Evolutionary conservation across 2,888 invertebrate species (phyloP).

Genomic region (Drosophila tripunctata): DNA sequence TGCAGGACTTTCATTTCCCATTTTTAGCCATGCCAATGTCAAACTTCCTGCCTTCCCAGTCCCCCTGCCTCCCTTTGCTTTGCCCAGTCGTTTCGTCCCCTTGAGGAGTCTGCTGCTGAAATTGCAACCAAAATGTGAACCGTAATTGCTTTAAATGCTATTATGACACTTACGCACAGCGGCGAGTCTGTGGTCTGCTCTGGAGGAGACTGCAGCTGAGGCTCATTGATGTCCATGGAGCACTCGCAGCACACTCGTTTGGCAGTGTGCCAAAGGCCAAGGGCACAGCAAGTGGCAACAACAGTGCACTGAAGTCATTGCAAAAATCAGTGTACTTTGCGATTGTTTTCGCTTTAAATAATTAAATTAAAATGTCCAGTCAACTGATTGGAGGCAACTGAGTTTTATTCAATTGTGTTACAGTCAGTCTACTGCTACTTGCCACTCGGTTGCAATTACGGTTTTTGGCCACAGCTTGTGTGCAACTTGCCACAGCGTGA

Average conservation of each 20-base stretch:
- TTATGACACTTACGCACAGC: slow-evolving; percentile 80
- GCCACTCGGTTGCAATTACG: slow-evolving; percentile 31
- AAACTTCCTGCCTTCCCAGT: neutral
- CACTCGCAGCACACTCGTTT: slow-evolving; percentile 46
- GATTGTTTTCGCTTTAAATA: slow-evolving; percentile 78
- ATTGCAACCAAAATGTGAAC: slow-evolving; percentile 65
- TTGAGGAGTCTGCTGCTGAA: too few species aligned
- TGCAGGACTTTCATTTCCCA: slow-evolving; percentile 67
- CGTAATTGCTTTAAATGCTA: slow-evolving; percentile 81
- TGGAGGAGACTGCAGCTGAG: slow-evolving; percentile 17
- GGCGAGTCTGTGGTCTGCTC: slow-evolving; percentile 20
- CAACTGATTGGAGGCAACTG: slow-evolving; percentile 63
- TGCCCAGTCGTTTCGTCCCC: neutral
- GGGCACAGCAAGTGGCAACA: too few species aligned
- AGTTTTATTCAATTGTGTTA: slow-evolving; percentile 17
- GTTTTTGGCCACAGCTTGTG: slow-evolving; percentile 20
- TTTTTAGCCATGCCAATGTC: slow-evolving; percentile 4
- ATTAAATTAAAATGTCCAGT: slow-evolving; percentile 75
- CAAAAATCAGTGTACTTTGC: too few species aligned
- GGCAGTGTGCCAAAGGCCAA: slow-evolving; percentile 64
- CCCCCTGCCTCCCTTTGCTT: too few species aligned
- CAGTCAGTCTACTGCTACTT: slow-evolving; percentile 9
- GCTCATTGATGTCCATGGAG: slow-evolving; percentile 6
- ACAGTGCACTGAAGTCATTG: too few species aligned
- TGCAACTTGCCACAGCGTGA: neutral